A percentile compares a stretch with the other conserved stretches of the same genome.
Conservation (phyloP, 2,113 vertebrate species). For the Gulo gulo region DNA sequence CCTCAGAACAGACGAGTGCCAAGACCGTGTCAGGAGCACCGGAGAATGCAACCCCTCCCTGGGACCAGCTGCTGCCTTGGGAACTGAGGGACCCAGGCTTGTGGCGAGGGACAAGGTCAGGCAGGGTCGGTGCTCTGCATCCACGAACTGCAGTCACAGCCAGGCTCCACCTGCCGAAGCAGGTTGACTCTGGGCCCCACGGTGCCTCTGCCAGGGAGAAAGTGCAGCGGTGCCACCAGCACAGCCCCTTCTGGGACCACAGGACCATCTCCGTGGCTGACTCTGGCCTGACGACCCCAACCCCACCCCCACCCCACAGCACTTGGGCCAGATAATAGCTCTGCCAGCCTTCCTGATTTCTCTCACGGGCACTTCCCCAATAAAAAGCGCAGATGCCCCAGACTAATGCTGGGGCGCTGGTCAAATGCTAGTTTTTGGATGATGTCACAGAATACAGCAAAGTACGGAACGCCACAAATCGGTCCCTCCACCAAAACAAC, state of each 20-base stretch:
- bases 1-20: neutral
- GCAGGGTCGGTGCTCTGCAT: no score
- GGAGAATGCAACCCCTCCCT: no score
- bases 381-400: neutral
- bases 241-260: neutral
- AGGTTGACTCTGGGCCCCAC: neutral
- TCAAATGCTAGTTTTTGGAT: neutral
- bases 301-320: neutral
- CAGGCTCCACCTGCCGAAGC: rapidly evolving
- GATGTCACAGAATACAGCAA: neutral
- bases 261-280: neutral
- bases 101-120: neutral
- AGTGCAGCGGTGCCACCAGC: neutral
- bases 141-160: neutral
- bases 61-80: neutral
- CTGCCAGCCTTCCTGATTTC: neutral
- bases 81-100: neutral
- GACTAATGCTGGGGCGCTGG: neutral
- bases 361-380: neutral
- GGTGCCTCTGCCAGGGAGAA: neutral
- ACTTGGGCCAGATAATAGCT: neutral
- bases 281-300: neutral
- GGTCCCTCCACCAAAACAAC: neutral
- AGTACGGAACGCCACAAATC: neutral
- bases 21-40: neutral